phyloP scores from a whole-genome alignment of 2,888 invertebrate genomes.

The Villa cingulata region DNA sequence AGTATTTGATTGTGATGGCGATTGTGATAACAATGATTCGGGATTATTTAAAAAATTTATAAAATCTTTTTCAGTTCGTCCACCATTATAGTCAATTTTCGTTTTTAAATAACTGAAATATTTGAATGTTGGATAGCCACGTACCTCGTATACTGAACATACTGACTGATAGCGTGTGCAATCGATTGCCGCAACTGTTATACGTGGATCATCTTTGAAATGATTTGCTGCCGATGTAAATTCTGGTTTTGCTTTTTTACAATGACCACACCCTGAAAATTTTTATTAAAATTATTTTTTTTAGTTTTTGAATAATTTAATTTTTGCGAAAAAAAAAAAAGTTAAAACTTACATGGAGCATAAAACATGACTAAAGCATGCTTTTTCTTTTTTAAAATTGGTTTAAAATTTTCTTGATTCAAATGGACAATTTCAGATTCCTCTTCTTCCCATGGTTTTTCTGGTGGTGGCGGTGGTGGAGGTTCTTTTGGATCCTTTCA shows the following conservation, averaged over 20 bases:
- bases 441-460: conserved; percentile 66
- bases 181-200: conserved; percentile 71
- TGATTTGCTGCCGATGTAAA: conserved; percentile 58
- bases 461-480: conserved; percentile 70
- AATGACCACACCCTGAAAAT: conserved; percentile 74
- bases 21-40: not conserved
- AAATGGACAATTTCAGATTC: conserved; percentile 65
- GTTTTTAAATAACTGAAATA: conserved; percentile 69
- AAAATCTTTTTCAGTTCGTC: conserved; percentile 48
- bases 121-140: conserved; percentile 75
- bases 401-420: conserved; percentile 54
- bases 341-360: conserved; percentile 65
- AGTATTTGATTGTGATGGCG: too few species aligned
- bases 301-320: not conserved
- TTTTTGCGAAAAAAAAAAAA: not conserved
- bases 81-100: conserved; percentile 55
- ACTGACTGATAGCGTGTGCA: conserved; percentile 51
- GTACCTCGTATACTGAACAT: conserved; percentile 57
- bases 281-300: not conserved
- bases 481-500: conserved; percentile 60
- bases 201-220: conserved; percentile 62
- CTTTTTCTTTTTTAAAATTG: conserved; percentile 67
- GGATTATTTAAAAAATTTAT: conserved; percentile 24
- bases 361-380: conserved; percentile 84
- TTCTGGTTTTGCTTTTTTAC: conserved; percentile 76